These are phyloP conservation scores for Eurystomus glaucurus DNA, from an alignment of 2,797 vertebrate species.

Conservation along the genomic window DNA sequence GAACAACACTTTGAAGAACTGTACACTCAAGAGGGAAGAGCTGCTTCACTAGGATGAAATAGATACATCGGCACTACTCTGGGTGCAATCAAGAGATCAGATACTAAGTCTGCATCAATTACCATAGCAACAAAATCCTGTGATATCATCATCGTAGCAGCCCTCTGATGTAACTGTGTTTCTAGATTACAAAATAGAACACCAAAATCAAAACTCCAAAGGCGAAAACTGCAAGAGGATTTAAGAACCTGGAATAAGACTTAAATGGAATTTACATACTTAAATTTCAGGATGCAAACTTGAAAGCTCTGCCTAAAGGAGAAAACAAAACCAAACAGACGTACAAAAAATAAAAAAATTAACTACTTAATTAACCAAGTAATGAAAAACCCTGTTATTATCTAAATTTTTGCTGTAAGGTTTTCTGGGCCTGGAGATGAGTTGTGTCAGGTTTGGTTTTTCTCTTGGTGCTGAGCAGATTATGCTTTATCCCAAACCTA, in stretches of 20 bases:
- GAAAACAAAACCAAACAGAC: neutral
- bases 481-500: neutral
- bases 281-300: neutral
- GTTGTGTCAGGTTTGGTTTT: fast-evolving
- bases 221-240: neutral
- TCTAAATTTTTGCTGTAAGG: neutral
- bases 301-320: neutral
- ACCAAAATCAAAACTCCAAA: constrained; percentile 12
- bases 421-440: neutral
- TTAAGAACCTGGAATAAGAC: neutral
- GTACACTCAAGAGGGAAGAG: constrained; percentile 29
- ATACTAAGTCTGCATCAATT: constrained; percentile 24
- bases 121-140: constrained; percentile 21
- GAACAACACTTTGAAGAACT: constrained; percentile 50
- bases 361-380: neutral
- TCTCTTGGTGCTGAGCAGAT: neutral
- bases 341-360: neutral
- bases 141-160: neutral
- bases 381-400: neutral
- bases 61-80: constrained; percentile 48
- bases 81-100: constrained; percentile 43
- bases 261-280: neutral
- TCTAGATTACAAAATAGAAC: constrained; percentile 22
- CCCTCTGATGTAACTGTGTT: constrained; percentile 11
- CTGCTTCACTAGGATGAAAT: constrained; percentile 51